Base-by-base conservation (phyloP, 2,113 vertebrate species). In the Nettapus auritus region DNA sequence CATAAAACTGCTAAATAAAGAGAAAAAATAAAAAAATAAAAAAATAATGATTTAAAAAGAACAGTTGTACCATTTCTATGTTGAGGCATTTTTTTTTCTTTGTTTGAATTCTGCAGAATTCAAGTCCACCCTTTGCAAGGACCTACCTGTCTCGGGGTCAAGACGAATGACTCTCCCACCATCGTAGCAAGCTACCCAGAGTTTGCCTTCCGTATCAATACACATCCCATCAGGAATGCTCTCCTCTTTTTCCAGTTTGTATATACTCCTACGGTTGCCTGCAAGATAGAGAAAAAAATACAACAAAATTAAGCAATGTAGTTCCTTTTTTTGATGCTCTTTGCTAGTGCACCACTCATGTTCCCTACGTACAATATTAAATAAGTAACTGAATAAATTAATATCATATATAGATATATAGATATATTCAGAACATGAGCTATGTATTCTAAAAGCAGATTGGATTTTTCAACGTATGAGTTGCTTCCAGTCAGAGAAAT, bases 151-250 rank as follows among this genome's bases (percentile, higher is more conserved):
- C 48, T 97, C 96, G 20, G 99, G 99, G 93, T 99, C 99, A 20
- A 99, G 98, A 70, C 98, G 98, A 86, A 99, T 97, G 80, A 99
- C 99, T 92, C 98, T 97, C 76, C 99, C 99, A 96, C 98, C 99
- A 33, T 98, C 96, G 31, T 98, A 99, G 95, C 99, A 99, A 66
- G 99, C 98, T n/a, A 99, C 98, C 99, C 99, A 99, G 42, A 99
- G 98, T 86, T 97, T 98, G 50, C 99, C 99, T 46, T 99, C 98
- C 13, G 69, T 75, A 76, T 99, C 99, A 22, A 99, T 97, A 29
- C 99, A 99, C 99, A 99, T 99, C 46, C 99, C 99, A 64, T 99
- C 99, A 69, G 99, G 99, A 86, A 99, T 97, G 40, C 98, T 98
- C 57, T 99, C 99, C 71, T 98, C 99, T 79, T 99, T 96, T 89